A percentile compares a stretch with the other conserved stretches of the same genome.
Conservation (phyloP, 1,140 invertebrate species). For the Lordiphosa collinella region DNA sequence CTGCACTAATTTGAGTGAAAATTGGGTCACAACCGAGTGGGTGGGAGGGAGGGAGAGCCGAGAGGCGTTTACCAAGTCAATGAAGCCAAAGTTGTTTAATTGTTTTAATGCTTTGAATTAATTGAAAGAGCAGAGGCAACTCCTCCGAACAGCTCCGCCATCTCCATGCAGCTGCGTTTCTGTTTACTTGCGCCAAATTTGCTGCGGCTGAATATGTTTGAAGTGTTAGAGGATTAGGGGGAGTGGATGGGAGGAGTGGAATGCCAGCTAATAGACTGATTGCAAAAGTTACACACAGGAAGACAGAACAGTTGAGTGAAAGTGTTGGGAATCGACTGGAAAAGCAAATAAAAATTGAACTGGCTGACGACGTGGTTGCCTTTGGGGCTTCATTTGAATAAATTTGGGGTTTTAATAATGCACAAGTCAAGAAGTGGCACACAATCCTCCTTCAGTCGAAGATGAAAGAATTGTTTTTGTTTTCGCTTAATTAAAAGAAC, state of each 20-base stretch:
- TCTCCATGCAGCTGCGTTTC: conserved; percentile 23
- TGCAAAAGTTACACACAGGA: conserved; percentile 48
- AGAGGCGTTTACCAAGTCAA: conserved; percentile 58
- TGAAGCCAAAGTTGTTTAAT: conserved; percentile 66
- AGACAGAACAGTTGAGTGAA: neutral
- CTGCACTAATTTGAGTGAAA: conserved; percentile 72
- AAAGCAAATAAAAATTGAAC: no score
- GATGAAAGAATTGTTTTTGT: no score
- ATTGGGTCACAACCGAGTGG: conserved; percentile 50
- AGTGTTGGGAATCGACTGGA: no score
- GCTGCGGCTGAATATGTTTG: conserved; percentile 37
- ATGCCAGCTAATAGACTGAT: conserved; percentile 57
- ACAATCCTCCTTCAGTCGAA: no score
- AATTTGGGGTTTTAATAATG: no score
- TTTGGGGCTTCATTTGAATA: no score
- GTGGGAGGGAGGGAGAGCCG: neutral
- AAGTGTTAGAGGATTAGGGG: conserved; percentile 23
- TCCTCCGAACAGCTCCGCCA: neutral
- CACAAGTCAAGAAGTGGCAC: no score
- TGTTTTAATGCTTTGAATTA: conserved; percentile 77
- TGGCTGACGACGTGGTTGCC: no score
- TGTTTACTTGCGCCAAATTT: conserved; percentile 69
- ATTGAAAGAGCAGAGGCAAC: conserved; percentile 54
- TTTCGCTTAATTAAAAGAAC: no score
- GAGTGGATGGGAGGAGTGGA: neutral